These are phyloP conservation scores for Cliona cf. orientalis DNA, from an alignment of 37 sponge, comb jelly and placozoan species.

Conservation along the genomic window DNA sequence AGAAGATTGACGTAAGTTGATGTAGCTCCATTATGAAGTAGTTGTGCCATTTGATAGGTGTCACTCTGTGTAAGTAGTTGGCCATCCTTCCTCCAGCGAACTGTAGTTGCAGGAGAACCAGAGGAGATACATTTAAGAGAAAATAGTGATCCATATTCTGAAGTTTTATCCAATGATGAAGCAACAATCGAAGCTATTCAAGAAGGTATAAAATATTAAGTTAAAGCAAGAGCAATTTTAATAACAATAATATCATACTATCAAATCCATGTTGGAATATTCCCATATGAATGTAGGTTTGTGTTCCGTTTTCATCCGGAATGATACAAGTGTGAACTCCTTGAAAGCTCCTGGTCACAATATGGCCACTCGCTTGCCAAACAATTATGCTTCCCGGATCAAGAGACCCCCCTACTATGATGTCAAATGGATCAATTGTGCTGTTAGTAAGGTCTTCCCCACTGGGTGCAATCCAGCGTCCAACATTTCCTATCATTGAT, in stretches of 20 bases:
- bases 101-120: conserved; percentile 3
- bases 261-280: conserved; percentile 21
- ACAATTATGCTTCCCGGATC: not conserved
- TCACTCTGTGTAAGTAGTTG: not conserved
- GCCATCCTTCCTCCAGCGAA: not conserved
- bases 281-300: not conserved
- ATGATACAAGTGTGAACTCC: conserved; percentile 28
- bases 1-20: conserved; percentile 12
- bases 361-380: not conserved
- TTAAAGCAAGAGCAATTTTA: no score
- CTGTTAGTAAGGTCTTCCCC: not conserved
- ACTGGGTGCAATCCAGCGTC: conserved; percentile 4
- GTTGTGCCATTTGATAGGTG: not conserved
- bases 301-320: conserved; percentile 23
- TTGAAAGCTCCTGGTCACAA: not conserved
- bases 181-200: no score
- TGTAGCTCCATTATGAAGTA: not conserved
- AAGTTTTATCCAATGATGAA: no score
- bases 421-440: conserved; percentile 1
- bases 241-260: no score
- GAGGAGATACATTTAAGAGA: not conserved
- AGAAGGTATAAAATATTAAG: no score
- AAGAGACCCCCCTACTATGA: not conserved
- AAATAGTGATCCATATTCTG: no score
- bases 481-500: conserved; percentile 5